phyloP scores from a whole-genome alignment of 2,797 vertebrate genomes.

The Discoglossus pictus region DNA sequence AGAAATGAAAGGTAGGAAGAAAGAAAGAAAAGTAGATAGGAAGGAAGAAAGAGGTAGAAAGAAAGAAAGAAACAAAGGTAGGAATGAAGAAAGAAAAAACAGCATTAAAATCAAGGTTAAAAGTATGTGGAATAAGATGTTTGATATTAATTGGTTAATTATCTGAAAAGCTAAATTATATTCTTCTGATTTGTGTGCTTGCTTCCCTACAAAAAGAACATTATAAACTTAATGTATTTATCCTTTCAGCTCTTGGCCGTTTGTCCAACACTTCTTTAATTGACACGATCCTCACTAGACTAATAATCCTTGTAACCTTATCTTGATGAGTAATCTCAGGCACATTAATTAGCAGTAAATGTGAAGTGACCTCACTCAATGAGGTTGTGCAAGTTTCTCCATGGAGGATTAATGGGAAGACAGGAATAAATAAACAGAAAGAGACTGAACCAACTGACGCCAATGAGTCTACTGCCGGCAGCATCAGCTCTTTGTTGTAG shows the following conservation, averaged over 20 bases:
- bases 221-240: slow-evolving; percentile 28
- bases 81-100: too few relatives aligned
- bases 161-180: too few relatives aligned
- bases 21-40: too few relatives aligned
- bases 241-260: not conserved
- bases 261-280: slow-evolving; percentile 18
- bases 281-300: slow-evolving; percentile 32
- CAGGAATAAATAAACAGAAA: slow-evolving; percentile 28
- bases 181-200: too few relatives aligned
- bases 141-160: too few relatives aligned
- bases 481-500: slow-evolving; percentile 20
- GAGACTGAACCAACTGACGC: slow-evolving; percentile 12
- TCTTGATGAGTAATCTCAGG: slow-evolving; percentile 33
- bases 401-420: slow-evolving; percentile 22
- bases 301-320: slow-evolving; percentile 33
- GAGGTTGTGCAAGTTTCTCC: slow-evolving; percentile 9
- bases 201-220: slow-evolving; percentile 7
- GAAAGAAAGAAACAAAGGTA: too few relatives aligned
- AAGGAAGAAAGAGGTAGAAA: too few relatives aligned
- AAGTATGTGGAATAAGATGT: too few relatives aligned
- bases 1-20: too few relatives aligned
- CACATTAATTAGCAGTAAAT: slow-evolving; percentile 40
- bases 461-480: slow-evolving; percentile 19
- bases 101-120: too few relatives aligned
- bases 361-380: slow-evolving; percentile 33